A percentile compares a stretch with the other conserved stretches of the same genome.
Evolutionary conservation across 2,113 vertebrate species (phyloP).

Genomic region (Salvelinus sp.): DNA sequence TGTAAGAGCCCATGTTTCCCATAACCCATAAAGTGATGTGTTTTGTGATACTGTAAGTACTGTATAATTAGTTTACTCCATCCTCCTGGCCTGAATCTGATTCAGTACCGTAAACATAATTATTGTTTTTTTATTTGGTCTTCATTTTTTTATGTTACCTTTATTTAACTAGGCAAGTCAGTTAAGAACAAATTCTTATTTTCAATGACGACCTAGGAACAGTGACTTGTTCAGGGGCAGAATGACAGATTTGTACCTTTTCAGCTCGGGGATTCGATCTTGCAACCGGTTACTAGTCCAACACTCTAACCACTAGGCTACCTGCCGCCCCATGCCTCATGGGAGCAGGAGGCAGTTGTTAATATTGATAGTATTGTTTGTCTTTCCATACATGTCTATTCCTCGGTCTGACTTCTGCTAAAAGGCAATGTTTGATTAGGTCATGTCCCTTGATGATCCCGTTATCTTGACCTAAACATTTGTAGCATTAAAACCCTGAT

Average conservation of each 20-base stretch:
- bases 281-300: too few species aligned
- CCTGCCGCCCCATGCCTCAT: constrained; percentile 5
- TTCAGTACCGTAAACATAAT: constrained; percentile 59
- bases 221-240: too few species aligned
- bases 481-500: background rate
- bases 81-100: constrained; percentile 50
- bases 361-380: constrained; percentile 16
- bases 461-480: constrained; percentile 29
- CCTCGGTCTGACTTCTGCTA: constrained; percentile 53
- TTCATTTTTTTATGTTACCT: too few species aligned
- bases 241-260: too few species aligned
- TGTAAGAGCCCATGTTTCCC: constrained; percentile 19
- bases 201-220: too few species aligned
- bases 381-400: constrained; percentile 34
- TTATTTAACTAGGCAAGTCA: too few species aligned
- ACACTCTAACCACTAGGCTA: too few species aligned
- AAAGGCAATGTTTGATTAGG: constrained; percentile 41
- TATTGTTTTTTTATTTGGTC: constrained; percentile 47
- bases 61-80: constrained; percentile 3
- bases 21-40: constrained; percentile 7
- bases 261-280: too few species aligned
- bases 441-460: constrained; percentile 20
- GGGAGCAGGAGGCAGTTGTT: constrained; percentile 24
- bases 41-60: constrained; percentile 55
- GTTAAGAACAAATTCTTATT: too few species aligned